These are phyloP conservation scores for Hippoglossus stenolepis DNA, from an alignment of 2,113 vertebrate species.

Conservation along the genomic window DNA sequence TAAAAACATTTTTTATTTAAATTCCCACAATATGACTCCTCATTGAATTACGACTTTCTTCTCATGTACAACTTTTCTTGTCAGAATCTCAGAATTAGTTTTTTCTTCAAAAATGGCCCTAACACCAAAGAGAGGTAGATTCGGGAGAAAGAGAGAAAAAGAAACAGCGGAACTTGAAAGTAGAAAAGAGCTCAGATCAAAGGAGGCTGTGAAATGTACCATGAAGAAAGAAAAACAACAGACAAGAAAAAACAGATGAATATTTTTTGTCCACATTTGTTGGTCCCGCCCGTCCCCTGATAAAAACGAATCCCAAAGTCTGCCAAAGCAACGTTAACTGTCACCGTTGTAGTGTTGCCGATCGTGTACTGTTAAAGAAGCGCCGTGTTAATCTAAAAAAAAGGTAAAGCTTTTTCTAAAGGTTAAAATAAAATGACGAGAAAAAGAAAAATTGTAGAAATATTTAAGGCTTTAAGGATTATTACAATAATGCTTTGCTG, in stretches of 20 bases:
- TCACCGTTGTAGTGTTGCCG: constrained; percentile 60
- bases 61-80: too few relatives aligned
- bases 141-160: neutral
- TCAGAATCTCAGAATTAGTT: too few relatives aligned
- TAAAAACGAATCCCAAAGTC: constrained; percentile 35
- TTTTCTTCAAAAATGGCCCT: too few relatives aligned
- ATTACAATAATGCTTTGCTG: constrained; percentile 70
- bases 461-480: constrained; percentile 79
- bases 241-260: constrained; percentile 36
- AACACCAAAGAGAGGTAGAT: too few relatives aligned
- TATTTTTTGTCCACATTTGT: constrained; percentile 57
- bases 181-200: constrained; percentile 10
- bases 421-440: constrained; percentile 65
- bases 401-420: constrained; percentile 59
- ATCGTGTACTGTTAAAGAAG: constrained; percentile 62
- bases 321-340: constrained; percentile 40
- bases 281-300: constrained; percentile 77
- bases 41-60: too few relatives aligned
- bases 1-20: too few relatives aligned
- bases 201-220: constrained; percentile 44
- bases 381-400: constrained; percentile 70
- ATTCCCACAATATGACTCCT: too few relatives aligned
- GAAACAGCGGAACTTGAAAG: constrained; percentile 16
- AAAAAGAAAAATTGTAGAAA: constrained; percentile 45
- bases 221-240: constrained; percentile 21